Conservation (phyloP, 1,140 invertebrate genomes). For the Phenacoccus solenopsis region DNA sequence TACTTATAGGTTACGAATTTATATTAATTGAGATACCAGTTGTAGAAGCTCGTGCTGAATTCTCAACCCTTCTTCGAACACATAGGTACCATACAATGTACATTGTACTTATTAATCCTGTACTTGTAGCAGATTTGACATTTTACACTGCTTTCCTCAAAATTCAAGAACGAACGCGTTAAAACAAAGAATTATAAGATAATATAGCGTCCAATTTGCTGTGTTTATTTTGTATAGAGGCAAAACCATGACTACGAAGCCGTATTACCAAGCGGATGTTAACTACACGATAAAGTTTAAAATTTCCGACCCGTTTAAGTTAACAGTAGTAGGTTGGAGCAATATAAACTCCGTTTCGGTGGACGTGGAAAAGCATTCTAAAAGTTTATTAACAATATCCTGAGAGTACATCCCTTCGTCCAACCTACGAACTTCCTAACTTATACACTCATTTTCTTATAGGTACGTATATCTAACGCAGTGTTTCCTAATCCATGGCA, state of each 20-base stretch:
- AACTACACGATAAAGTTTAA: conserved; percentile 12
- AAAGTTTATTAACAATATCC: conserved; percentile 18
- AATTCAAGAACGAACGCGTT: too few relatives aligned
- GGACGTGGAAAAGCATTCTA: conserved; percentile 15
- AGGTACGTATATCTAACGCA: too few relatives aligned
- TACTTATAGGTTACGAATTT: too few relatives aligned
- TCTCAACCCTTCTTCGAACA: too few relatives aligned
- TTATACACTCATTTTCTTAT: background rate
- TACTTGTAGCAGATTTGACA: too few relatives aligned
- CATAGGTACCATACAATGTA: too few relatives aligned
- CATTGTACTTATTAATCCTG: too few relatives aligned
- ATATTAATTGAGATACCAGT: too few relatives aligned
- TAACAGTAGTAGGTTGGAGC: background rate
- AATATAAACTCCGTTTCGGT: conserved; percentile 13
- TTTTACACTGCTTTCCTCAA: too few relatives aligned
- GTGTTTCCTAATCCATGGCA: too few relatives aligned
- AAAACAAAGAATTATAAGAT: background rate
- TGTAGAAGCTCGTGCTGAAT: too few relatives aligned
- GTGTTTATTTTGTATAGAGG: conserved; percentile 5
- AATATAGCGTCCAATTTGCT: background rate
- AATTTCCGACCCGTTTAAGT: conserved; percentile 11
- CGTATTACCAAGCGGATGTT: background rate
- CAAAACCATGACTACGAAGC: background rate
- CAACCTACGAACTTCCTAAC: background rate
- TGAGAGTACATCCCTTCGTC: background rate